phyloP scores from a whole-genome alignment of 2,888 invertebrate species.

The Amblyteles armatorius region DNA sequence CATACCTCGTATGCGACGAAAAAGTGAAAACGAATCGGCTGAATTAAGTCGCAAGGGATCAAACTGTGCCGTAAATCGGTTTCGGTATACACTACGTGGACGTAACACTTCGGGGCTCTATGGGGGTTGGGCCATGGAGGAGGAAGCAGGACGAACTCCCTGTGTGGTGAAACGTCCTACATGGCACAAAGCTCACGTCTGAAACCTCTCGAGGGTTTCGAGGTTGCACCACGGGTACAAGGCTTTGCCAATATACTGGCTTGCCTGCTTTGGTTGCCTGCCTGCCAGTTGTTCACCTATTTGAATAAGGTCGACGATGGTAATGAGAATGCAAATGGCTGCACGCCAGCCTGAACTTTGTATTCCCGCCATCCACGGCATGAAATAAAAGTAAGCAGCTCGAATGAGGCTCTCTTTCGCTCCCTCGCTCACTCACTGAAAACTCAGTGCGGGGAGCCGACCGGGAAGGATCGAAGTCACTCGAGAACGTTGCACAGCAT shows the following conservation, averaged over 20 bases:
- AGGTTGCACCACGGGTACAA: conserved; percentile 50
- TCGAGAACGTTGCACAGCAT: conserved; percentile 28
- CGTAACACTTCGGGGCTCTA: conserved; percentile 19
- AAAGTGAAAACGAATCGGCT: not conserved
- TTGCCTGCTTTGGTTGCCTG: conserved; percentile 43
- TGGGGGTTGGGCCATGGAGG: conserved; percentile 7
- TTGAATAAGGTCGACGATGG: conserved; percentile 81
- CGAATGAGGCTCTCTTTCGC: conserved; percentile 54
- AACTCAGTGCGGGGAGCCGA: not conserved
- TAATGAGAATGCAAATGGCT: conserved; percentile 82
- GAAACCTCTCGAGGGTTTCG: conserved; percentile 48
- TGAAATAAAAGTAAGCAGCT: conserved; percentile 72
- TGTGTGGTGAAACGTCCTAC: conserved; percentile 31
- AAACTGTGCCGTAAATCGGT: conserved; percentile 16
- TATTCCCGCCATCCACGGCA: conserved; percentile 57
- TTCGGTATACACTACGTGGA: conserved; percentile 14
- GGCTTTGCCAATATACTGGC: conserved; percentile 43
- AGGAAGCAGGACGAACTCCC: conserved; percentile 41
- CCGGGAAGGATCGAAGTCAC: conserved; percentile 33
- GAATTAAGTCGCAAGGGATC: conserved; percentile 21
- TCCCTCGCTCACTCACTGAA: conserved; percentile 6
- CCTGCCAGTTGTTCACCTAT: conserved; percentile 76
- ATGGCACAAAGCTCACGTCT: conserved; percentile 47
- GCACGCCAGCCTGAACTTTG: conserved; percentile 74
- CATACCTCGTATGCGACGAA: not conserved